A percentile compares a stretch with the other conserved stretches of the same genome.
phyloP scores from a whole-genome alignment of 2,888 invertebrate species.

The Germaria angustata region DNA sequence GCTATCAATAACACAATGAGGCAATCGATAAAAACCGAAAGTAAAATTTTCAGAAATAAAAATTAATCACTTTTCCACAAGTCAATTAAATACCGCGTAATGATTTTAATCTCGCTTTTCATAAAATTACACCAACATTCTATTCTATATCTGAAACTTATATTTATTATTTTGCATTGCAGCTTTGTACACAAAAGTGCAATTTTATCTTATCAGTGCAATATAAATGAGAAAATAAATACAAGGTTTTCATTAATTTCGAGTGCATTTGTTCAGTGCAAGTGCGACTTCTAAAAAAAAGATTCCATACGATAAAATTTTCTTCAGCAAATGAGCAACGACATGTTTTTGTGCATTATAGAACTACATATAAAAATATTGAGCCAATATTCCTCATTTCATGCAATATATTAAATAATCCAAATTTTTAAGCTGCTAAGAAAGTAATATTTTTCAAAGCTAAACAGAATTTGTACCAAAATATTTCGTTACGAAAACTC shows the following conservation, averaged over 20 bases:
- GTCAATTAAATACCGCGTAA: not conserved
- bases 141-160: constrained; percentile 6
- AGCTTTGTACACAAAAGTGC: constrained; percentile 1
- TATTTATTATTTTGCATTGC: constrained; percentile 22
- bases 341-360: no score
- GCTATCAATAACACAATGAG: no score
- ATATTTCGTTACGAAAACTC: no score
- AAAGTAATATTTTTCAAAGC: no score
- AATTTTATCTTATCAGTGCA: constrained; percentile 30
- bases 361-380: no score
- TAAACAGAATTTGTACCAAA: no score
- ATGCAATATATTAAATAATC: no score
- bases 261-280: not conserved
- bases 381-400: no score
- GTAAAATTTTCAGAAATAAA: not conserved
- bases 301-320: not conserved
- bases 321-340: no score
- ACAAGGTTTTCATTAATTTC: constrained; percentile 36
- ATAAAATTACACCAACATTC: not conserved
- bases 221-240: not conserved
- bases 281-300: not conserved
- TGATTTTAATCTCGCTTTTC: not conserved
- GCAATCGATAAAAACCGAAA: no score
- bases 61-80: not conserved
- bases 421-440: no score